Evolutionary conservation across 92 coral and sea anemone species (phyloP).

Genomic region (Zoanthus gigantus): DNA sequence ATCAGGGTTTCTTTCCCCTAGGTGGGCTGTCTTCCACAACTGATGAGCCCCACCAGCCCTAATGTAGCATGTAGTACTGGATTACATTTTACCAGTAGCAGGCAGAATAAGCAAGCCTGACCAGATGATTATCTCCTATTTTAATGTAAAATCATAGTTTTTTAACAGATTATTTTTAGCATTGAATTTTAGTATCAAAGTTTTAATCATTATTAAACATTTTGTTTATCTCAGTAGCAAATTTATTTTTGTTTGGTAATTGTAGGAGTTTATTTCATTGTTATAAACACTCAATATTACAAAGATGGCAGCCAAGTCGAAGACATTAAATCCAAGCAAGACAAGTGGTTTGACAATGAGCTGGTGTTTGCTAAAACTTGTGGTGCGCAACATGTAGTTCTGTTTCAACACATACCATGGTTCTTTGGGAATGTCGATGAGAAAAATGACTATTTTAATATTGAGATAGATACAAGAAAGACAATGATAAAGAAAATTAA

Average conservation of each 20-base stretch:
- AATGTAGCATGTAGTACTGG: no score
- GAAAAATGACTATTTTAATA: conserved; percentile 84
- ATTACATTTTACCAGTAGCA: no score
- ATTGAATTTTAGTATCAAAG: no score
- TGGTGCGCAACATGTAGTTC: conserved; percentile 82
- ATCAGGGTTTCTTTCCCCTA: no score
- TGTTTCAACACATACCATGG: conserved; percentile 99
- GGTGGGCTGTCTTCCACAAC: no score
- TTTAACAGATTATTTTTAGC: no score
- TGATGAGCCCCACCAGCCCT: no score
- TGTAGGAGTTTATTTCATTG: conserved; percentile 95
- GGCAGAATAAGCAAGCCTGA: no score
- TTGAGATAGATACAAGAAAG: conserved; percentile 64
- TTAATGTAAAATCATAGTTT: no score
- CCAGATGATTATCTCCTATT: no score
- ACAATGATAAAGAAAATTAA: conserved; percentile 77
- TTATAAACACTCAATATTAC: conserved; percentile 92
- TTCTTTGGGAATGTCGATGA: conserved; percentile 77
- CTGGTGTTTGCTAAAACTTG: conserved; percentile 75
- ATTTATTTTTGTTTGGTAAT: neutral
- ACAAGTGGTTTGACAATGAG: conserved; percentile 88
- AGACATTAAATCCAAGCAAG: conserved; percentile 78
- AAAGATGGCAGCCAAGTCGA: conserved; percentile 85
- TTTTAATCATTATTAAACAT: no score
- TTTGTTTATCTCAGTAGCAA: neutral